Evolutionary conservation across 2,888 invertebrate species (phyloP), one percentile per base, ranked within the genome.

Genomic region (Drosophila histrio): DNA sequence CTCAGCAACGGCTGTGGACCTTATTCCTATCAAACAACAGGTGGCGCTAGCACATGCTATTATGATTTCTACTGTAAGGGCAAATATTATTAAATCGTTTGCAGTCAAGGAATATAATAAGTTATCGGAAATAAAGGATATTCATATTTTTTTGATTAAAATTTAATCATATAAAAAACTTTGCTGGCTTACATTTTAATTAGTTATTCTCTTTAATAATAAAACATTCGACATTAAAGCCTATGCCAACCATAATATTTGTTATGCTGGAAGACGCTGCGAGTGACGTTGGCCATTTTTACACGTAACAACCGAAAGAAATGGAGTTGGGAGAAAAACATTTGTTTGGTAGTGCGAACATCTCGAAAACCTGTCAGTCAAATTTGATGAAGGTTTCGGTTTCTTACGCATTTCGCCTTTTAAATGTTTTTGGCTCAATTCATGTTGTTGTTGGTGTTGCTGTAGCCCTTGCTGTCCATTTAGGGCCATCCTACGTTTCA

Each of bases 281-380:
- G 28, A 44, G 54, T 73, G 73, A 73, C 66, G 59, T 58, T 57
- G 44, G 76, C 72, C 76, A 79, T 79, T 76, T 78, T 70, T 60
- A 34, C 47, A 52, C 30, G 52, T 54, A 65, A 36, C 36, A 30
- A 36, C 41, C 44, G 8, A 74, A 49, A 57, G 73, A 60, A 87
- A 75, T 75, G 71, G 77, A 85, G 82, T 79, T 65, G 65, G 57
- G 38, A 26, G 53, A 58, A 56, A 61, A 76, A 62, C 66, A 79
- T 57, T 74, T 76, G 72, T 60, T 81, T 63, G 69, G 61, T 71
- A 83, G 88, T 90, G 90, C 87, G 89, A 91, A 90, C 90, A 86
- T 90, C 88, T 90, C 89, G 85, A 90, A 90, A 89, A 88, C 89
- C 91, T 90, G 91, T 90, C 91, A 85, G 82, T 87, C 87, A 80